phyloP scores from a whole-genome alignment of 2,888 invertebrate species.

The Bellardia bayeri region DNA sequence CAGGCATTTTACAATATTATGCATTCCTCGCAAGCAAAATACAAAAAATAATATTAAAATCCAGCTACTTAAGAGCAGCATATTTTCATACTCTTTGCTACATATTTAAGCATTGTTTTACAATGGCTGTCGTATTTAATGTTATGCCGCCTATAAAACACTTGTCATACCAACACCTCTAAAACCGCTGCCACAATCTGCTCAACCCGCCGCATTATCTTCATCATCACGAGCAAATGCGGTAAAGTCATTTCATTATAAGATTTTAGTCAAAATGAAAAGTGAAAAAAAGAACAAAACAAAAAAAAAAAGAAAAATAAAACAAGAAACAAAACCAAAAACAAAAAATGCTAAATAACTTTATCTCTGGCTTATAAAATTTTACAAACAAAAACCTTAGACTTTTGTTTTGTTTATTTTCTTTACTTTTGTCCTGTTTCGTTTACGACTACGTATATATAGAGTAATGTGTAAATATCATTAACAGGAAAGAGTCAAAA shows the following conservation, averaged over 20 bases:
- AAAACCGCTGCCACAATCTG: slow-evolving; percentile 31
- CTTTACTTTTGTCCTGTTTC: not conserved
- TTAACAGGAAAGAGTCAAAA: not conserved
- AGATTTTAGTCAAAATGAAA: slow-evolving; percentile 35
- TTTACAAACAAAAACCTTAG: slow-evolving; percentile 18
- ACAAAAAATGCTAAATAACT: slow-evolving; percentile 35
- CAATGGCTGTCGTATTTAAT: slow-evolving; percentile 19
- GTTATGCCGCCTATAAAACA: slow-evolving; percentile 38
- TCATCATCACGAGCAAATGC: slow-evolving; percentile 31
- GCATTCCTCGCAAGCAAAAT: not conserved
- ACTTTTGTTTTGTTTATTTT: slow-evolving; percentile 1
- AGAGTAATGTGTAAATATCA: slow-evolving; percentile 26
- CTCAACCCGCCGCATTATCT: slow-evolving; percentile 41
- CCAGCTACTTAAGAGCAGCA: not conserved
- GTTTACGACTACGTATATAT: not conserved
- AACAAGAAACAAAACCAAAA: slow-evolving; percentile 2
- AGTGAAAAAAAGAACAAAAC: too few species aligned
- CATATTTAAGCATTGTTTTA: not conserved
- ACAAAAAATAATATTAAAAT: not conserved
- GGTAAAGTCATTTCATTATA: slow-evolving; percentile 40
- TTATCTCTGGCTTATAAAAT: slow-evolving; percentile 51
- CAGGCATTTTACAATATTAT: not conserved
- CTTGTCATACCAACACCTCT: slow-evolving; percentile 41
- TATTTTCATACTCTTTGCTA: not conserved
- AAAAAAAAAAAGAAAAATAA: slow-evolving; percentile 10